These are phyloP conservation scores for Cremastinae sp. DNA, from an alignment of 2,888 invertebrate genomes.

Conservation along the genomic window DNA sequence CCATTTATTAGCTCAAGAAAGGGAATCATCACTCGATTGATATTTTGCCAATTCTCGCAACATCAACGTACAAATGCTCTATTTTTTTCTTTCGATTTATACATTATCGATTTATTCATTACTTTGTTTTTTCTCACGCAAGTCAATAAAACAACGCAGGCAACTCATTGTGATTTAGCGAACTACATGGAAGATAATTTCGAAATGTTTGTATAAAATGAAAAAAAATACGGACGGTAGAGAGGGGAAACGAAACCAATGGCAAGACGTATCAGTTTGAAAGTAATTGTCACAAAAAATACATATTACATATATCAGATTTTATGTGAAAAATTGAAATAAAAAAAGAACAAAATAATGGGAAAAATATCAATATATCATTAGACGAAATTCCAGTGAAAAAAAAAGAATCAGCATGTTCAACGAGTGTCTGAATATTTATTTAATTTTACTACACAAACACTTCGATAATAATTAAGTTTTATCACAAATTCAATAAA, in stretches of 20 bases:
- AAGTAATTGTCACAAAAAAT: too few species aligned
- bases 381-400: constrained; percentile 42
- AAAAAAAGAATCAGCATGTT: constrained; percentile 50
- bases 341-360: not conserved
- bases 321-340: too few species aligned
- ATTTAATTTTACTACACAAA: constrained; percentile 72
- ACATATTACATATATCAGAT: not conserved
- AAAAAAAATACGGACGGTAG: constrained; percentile 6
- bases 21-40: constrained; percentile 34
- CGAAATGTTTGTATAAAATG: constrained; percentile 36
- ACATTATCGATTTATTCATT: constrained; percentile 4
- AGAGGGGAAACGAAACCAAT: constrained; percentile 17
- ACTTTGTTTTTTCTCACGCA: constrained; percentile 41
- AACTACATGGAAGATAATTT: constrained; percentile 38
- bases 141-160: constrained; percentile 56
- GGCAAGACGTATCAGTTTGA: too few species aligned
- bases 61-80: constrained; percentile 56
- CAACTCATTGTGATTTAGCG: constrained; percentile 47
- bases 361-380: constrained; percentile 55
- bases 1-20: constrained; percentile 32
- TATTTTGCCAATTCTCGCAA: constrained; percentile 49
- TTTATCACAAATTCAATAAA: constrained; percentile 56
- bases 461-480: constrained; percentile 60
- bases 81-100: constrained; percentile 7
- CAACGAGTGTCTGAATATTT: constrained; percentile 72